Conservation (phyloP, 2,797 vertebrate species). For the Sciaenops ocellatus region DNA sequence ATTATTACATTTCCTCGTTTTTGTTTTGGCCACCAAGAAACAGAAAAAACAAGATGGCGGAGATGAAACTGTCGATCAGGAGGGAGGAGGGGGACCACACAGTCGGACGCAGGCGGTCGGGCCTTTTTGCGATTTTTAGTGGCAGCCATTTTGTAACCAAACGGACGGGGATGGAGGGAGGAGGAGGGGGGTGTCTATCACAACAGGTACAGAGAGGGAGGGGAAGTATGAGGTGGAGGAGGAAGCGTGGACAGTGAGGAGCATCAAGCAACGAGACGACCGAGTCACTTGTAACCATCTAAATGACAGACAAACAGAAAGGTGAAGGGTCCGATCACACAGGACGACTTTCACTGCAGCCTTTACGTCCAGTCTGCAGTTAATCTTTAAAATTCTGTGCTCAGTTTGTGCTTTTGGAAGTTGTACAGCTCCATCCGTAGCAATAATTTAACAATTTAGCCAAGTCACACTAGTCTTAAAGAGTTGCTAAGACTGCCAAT, state of each 20-base stretch:
- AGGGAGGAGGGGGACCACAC: conserved; percentile 63
- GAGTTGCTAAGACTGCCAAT: neutral
- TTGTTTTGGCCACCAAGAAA: conserved; percentile 82
- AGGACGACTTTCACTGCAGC: neutral
- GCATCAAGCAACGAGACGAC: conserved; percentile 18
- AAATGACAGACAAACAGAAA: neutral
- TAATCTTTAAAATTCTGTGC: no score
- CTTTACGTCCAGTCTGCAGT: no score
- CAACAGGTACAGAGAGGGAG: conserved; percentile 7
- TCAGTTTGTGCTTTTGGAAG: neutral
- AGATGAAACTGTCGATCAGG: conserved; percentile 55
- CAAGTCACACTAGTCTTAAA: neutral
- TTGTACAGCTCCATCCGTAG: neutral
- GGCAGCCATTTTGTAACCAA: conserved; percentile 36
- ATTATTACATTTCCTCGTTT: conserved; percentile 81
- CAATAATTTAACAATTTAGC: neutral
- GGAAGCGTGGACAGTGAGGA: neutral
- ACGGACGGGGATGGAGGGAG: neutral
- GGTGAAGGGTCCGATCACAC: neutral
- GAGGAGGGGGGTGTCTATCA: neutral
- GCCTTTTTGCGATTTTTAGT: conserved; percentile 22
- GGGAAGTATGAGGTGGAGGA: neutral
- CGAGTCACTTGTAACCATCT: neutral
- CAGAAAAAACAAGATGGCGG: conserved; percentile 64
- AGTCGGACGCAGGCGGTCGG: conserved; percentile 5